Evolutionary conservation across 2,797 vertebrate species (phyloP).

Genomic region (Hirundo rustica): DNA sequence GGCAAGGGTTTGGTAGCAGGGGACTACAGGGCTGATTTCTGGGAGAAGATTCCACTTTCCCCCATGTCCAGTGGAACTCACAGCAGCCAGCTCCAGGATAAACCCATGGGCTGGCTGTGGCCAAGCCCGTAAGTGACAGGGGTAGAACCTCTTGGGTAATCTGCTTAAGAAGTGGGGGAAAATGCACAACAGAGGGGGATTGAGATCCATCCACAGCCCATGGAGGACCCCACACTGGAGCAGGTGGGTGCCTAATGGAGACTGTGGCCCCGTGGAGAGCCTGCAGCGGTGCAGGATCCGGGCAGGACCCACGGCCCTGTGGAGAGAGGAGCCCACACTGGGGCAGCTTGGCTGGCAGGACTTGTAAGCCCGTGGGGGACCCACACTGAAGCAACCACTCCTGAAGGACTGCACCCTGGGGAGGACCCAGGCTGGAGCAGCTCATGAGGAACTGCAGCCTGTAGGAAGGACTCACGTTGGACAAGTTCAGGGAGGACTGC

Average conservation of each 20-base stretch:
- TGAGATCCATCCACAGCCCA: not conserved
- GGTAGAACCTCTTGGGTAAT: not conserved
- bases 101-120: accelerated
- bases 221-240: not conserved
- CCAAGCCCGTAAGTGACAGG: accelerated
- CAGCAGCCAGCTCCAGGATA: accelerated
- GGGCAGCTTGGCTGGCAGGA: not conserved
- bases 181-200: not conserved
- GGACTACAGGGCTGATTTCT: not conserved
- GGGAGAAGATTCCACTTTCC: not conserved
- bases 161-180: not conserved
- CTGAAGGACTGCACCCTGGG: not conserved
- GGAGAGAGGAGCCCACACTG: not conserved
- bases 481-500: not conserved
- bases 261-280: accelerated
- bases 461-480: accelerated
- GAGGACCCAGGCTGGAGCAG: not conserved
- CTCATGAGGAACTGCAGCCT: not conserved
- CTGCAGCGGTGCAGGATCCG: accelerated
- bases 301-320: not conserved
- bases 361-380: not conserved
- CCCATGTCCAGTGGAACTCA: accelerated
- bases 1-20: not conserved
- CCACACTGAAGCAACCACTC: not conserved
- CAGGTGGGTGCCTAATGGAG: not conserved